Evolutionary conservation across 1,140 invertebrate species (phyloP), one percentile per base, ranked within the genome.

Genomic region (Vollenhovia emeryi): DNA sequence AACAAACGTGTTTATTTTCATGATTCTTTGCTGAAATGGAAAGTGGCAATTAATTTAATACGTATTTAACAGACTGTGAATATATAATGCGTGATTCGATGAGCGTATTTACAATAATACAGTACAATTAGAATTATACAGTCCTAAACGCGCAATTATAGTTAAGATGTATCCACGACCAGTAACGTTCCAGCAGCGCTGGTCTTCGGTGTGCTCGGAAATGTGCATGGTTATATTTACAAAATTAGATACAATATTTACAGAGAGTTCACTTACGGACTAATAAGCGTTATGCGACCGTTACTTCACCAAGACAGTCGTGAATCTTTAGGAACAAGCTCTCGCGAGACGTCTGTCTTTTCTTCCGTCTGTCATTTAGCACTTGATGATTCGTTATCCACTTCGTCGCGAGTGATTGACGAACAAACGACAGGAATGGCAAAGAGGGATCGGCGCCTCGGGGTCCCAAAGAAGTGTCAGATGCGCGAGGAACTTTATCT

Each of bases 271-370:
- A 88, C 93, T 95, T 94, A 94, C 87, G 75, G 73, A 89, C 94
- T 95, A 95, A 93, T 95, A 95, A 95, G 94, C 94, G 94, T 95
- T 93, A 92, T 92, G 92, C 91, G 93, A 93, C 92, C 92, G 92
- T 91, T 88, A 76, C 86, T 87, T 89, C 85, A 87, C 57, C 82
- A 89, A 89, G 86, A 91, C 87, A 91, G 92, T 92, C 89, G 89
- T 91, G 88, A 94, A 93, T 92, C 92, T 93, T 80, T 94, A 94
- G 94, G 93, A 94, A 94, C 93, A 93, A 93, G 88, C 88, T 93
- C 91, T 93, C 92, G 86, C 92, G 87, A 91, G 87, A 87, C 88
- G 59, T 76, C 85, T 84, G 40, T 71, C 79, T 74, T 55, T 68
- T 57, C 71, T 74, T 55, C n/a, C n/a, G n/a, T 75, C 71, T 74